Base-by-base conservation (phyloP, 1,140 invertebrate genomes). In the Anastatus disparis region DNA sequence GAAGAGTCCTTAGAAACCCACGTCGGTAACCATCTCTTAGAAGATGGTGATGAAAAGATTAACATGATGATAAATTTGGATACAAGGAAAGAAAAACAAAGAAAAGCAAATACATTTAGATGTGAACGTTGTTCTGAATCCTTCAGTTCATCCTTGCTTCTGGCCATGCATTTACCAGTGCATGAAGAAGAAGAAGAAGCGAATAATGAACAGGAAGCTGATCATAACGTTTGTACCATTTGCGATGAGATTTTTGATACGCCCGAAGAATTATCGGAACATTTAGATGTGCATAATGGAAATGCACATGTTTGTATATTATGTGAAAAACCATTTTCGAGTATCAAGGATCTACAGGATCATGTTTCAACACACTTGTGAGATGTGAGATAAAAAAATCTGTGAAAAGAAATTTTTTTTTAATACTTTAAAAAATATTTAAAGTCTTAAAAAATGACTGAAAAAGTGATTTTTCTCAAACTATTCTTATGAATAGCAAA, bases 21-120 rank as follows among this genome's bases (percentile, higher is more conserved):
- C 3, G 81, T 85, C 3, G 77, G 80, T 9, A 82, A 83, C 38
- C 84, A 85, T 65, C 70, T 84, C 1, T 81, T 77, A 3, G 83
- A 84, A 4, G 81, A 85, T 20, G 82, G 79, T 13, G 83, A 85
- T 38, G 83, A 85, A 46, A 85, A 82, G 76, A 82, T 82, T 0
- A 82, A 84, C 69, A 63, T 86, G 1, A 79, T 84, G 44, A 83
- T 63, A 9, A 83, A 81, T 10, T 44, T 74, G 12, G 71, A 74
- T 12, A 58, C 46, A 13, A 73, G 72, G 8, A 73, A 74, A 31
- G 22, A 59, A 7, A 62, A 67, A 9, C 58, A 75, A 26, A 62
- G 72, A 26, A n/a, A n/a, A n/a, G n/a, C n/a, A n/a, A 44, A 70
- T 10, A 2, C 55, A 0, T 80, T 78, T 35, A 73, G 40, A 0